Base-by-base conservation (phyloP, 2,797 vertebrate species). In the Ceyx erithaca region DNA sequence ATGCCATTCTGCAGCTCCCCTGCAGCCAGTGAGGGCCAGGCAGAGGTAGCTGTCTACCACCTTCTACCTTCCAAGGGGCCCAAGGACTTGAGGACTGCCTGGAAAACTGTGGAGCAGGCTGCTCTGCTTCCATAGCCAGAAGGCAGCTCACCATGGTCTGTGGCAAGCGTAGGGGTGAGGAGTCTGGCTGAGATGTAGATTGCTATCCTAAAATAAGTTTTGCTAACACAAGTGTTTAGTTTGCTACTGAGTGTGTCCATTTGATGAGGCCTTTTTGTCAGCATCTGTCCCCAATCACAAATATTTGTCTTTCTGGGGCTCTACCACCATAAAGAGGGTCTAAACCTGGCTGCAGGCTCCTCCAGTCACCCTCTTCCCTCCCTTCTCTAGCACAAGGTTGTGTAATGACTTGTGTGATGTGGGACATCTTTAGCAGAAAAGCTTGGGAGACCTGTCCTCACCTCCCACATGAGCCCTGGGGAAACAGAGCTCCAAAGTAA, bases 401-500 rank as follows among this genome's bases (percentile, higher is more conserved):
- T 55, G 85, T 61, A 84, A 85, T 85, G 86, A 37, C 41, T 57
- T 84, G 41, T 86, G 55, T 64, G 64, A 82, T 49, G 37, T 64
- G 57, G 63, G 70, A 68, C 66, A 77, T 14, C 83, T 80, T 86
- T 23, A 79, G 80, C 52, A 94, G 80, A 84, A 91, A 81, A 91
- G 25, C 83, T 81, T 84, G 84, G 78, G 70, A 93, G 80, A 63
- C 31, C n/a, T 67, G 78, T 92, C 71, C 58, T 81, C 78, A 57
- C 61, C 78, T 75, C 79, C 78, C 61, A 67, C 43, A 5, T 1
- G 6, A 86, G 45, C 52, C 31, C 23, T 23, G 41, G 45, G 25
- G 61, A 86, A 76, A 35, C 12, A 76, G 62, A 75, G 35, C 67
- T 77, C 41, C 7, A 9, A 52, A n/a, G 21, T 2, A 1, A 28